Conservation (phyloP, 2,797 vertebrate species). For the Holocentrus rufus region DNA sequence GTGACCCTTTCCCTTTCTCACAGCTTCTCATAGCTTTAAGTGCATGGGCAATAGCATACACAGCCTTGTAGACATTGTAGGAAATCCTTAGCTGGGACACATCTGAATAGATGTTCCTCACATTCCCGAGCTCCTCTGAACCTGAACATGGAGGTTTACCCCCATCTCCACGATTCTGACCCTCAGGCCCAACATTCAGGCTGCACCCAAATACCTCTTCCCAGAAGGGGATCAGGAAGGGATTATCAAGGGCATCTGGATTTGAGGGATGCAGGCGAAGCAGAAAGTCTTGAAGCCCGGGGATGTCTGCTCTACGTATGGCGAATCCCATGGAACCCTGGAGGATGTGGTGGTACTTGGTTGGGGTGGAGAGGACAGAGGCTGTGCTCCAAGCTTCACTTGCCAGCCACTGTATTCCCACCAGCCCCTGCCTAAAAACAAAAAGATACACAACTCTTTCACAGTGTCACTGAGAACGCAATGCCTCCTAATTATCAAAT, state of each 20-base stretch:
- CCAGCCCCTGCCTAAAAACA: conserved; percentile 72
- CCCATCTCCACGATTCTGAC: conserved; percentile 21
- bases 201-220: conserved; percentile 82
- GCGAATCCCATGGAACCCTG: conserved; percentile 85
- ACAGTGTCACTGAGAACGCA: not conserved
- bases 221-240: conserved; percentile 82
- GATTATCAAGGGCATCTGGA: conserved; percentile 65
- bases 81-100: conserved; percentile 86
- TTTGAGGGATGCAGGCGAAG: conserved; percentile 76
- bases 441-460: conserved; percentile 18
- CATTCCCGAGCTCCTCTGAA: conserved; percentile 73
- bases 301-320: conserved; percentile 78
- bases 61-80: conserved; percentile 86
- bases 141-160: conserved; percentile 76
- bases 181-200: conserved; percentile 44
- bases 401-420: conserved; percentile 84
- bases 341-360: conserved; percentile 77
- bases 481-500: not conserved
- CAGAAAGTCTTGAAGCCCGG: conserved; percentile 79
- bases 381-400: conserved; percentile 88
- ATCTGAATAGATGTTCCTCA: conserved; percentile 83
- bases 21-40: conserved; percentile 77
- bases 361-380: conserved; percentile 78
- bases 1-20: conserved; percentile 69
- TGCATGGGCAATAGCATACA: conserved; percentile 80